These are phyloP conservation scores for Chaetoderma sp. DNA, from an alignment of 2,888 invertebrate genomes.

Conservation along the genomic window DNA sequence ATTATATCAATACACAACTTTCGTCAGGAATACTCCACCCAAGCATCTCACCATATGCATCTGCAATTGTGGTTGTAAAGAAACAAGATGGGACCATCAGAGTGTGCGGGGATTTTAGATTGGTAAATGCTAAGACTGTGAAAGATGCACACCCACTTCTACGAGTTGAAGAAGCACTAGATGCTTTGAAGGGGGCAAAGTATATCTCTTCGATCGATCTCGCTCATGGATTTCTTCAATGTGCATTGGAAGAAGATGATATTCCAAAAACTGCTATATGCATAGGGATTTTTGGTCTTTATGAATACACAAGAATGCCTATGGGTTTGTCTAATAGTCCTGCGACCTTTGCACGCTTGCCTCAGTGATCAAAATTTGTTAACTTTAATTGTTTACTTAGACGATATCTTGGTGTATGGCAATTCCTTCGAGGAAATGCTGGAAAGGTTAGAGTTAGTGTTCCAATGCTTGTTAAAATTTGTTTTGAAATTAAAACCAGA, in stretches of 20 bases:
- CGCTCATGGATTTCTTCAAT: slow-evolving; percentile 40
- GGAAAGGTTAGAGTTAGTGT: too few relatives aligned
- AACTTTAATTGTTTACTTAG: slow-evolving; percentile 35
- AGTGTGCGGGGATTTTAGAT: slow-evolving; percentile 46
- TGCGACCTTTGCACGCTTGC: slow-evolving; percentile 39
- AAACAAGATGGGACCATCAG: slow-evolving; percentile 35
- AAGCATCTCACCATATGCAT: slow-evolving; percentile 32
- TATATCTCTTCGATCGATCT: slow-evolving; percentile 38
- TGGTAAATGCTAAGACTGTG: slow-evolving; percentile 41
- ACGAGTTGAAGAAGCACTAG: slow-evolving; percentile 43
- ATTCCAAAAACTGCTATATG: slow-evolving; percentile 38
- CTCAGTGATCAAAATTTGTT: slow-evolving; percentile 37
- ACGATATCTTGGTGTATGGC: slow-evolving; percentile 42
- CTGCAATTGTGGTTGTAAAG: slow-evolving; percentile 39
- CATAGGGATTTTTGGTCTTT: slow-evolving; percentile 18
- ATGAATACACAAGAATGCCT: slow-evolving; percentile 36
- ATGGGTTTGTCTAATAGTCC: slow-evolving; percentile 38
- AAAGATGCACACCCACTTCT: slow-evolving; percentile 47
- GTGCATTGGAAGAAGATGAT: slow-evolving; percentile 31
- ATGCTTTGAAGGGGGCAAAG: slow-evolving; percentile 31
- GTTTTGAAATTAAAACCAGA: too few relatives aligned
- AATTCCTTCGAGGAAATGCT: too few relatives aligned
- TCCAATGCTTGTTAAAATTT: too few relatives aligned
- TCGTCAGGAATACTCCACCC: slow-evolving; percentile 18
- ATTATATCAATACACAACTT: slow-evolving; percentile 20